Evolutionary conservation across 2,888 invertebrate genomes (phyloP).

Genomic region (Calliphora vomitoria): DNA sequence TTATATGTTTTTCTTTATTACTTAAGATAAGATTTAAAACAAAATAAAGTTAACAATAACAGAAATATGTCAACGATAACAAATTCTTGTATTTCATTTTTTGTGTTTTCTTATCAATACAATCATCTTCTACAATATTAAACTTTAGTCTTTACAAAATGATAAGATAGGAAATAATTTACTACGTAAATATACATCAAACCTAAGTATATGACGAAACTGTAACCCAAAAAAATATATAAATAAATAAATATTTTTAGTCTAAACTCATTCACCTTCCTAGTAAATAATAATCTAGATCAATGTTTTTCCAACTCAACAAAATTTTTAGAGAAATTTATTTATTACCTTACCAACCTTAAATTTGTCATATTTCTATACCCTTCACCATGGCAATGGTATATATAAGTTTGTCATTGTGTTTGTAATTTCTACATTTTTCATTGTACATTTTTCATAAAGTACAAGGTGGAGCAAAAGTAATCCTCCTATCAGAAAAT

Average conservation of each 20-base stretch:
- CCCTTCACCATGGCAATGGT: no score
- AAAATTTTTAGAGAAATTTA: background rate
- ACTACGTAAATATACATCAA: background rate
- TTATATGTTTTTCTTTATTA: no score
- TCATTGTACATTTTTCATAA: no score
- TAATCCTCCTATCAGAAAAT: no score
- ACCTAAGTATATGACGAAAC: background rate
- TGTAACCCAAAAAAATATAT: background rate
- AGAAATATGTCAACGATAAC: constrained; percentile 23
- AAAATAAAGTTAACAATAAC: no score
- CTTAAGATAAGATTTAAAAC: no score
- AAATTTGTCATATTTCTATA: background rate
- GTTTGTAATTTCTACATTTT: no score
- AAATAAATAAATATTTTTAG: background rate
- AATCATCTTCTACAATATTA: background rate
- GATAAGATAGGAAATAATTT: constrained; percentile 12
- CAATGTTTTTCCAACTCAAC: background rate
- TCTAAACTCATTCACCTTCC: background rate
- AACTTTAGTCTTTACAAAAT: background rate
- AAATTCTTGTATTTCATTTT: constrained; percentile 10
- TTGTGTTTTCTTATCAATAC: background rate
- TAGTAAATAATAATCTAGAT: background rate
- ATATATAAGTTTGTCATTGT: no score
- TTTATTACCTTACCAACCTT: background rate
- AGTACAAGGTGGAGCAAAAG: no score